A percentile compares a stretch with the other conserved stretches of the same genome.
These are phyloP conservation scores for Aricia agestis DNA, from an alignment of 1,140 invertebrate genomes.

Conservation along the genomic window DNA sequence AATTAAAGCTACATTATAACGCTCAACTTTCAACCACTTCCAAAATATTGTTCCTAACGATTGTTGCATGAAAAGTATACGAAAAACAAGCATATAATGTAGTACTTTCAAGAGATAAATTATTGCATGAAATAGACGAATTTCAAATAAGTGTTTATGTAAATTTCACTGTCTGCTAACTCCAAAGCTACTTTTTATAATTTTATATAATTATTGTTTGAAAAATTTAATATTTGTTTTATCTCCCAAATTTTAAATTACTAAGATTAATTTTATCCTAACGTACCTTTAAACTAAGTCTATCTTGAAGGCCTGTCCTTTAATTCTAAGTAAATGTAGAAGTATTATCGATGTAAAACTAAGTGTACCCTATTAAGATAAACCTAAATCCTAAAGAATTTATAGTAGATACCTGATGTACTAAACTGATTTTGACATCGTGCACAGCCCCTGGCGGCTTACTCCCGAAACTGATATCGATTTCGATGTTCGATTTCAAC, in stretches of 20 bases:
- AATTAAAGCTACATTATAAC: too few species aligned
- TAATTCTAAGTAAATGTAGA: neutral
- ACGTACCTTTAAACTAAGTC: neutral
- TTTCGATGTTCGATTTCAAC: too few species aligned
- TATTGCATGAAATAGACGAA: neutral
- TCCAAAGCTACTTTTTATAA: neutral
- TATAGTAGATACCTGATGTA: slow-evolving; percentile 7
- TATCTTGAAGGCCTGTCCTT: neutral
- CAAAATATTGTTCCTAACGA: neutral
- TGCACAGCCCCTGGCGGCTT: too few species aligned
- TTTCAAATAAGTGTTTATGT: neutral
- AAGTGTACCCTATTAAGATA: neutral
- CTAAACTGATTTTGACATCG: neutral
- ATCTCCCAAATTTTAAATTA: neutral
- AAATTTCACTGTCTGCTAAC: neutral
- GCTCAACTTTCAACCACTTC: neutral
- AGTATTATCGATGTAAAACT: neutral
- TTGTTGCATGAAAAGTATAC: neutral
- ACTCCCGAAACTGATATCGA: too few species aligned
- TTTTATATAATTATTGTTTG: neutral
- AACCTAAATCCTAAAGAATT: neutral
- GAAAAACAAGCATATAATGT: neutral
- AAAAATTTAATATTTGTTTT: neutral
- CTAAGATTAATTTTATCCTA: neutral
- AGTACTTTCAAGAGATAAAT: neutral